Evolutionary conservation across 2,113 vertebrate species (phyloP), one percentile per base, ranked within the genome.

Genomic region (Hippocampus mohnikei): DNA sequence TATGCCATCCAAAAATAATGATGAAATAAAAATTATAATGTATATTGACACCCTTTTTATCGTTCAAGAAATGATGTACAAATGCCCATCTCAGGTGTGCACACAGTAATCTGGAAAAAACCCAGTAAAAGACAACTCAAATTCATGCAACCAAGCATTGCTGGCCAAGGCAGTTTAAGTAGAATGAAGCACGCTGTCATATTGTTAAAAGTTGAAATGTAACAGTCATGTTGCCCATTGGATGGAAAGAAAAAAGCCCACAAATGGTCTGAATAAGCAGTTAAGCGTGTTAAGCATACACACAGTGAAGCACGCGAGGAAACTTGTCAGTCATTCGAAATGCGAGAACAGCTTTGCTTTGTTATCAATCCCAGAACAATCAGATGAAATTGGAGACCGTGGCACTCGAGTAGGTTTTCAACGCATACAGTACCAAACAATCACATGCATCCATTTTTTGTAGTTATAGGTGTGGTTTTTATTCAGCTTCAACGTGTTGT

Each of bases 141-240:
- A 93, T 76, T 71, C 81, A 79, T 88, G 85, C 81, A 87, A 71
- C 69, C 66, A 71, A 70, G 85, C 83, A 46, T 70, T 74, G 69
- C 27, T 86, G 62, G 67, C 52, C 73, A 63, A 66, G 1, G 64
- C 65, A 46, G 81, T 75, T 81, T 66, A 64, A 79, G 40, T 78
- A 61, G 65, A 67, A 6, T 66, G 60, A 72, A 67, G 71, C 41
- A 64, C 59, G 37, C 62, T 11, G 55, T 41, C 64, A 52, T 41
- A 60, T 73, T 40, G 64, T 81, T 78, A 72, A 50, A 21, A 53
- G 46, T 66, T 62, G 69, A 62, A 70, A 58, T 50, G 70, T 53
- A 77, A 59, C 52, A 67, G 15, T 52, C 21, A 65, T 52, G 23
- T 37, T 69, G 33, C 27, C 71, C 4, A 27, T 29, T 18, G 3